Percentiles rank a stretch among this genome's conserved stretches.
Conservation (phyloP, 2,888 invertebrate species). For the Muschampia plurimacula region DNA sequence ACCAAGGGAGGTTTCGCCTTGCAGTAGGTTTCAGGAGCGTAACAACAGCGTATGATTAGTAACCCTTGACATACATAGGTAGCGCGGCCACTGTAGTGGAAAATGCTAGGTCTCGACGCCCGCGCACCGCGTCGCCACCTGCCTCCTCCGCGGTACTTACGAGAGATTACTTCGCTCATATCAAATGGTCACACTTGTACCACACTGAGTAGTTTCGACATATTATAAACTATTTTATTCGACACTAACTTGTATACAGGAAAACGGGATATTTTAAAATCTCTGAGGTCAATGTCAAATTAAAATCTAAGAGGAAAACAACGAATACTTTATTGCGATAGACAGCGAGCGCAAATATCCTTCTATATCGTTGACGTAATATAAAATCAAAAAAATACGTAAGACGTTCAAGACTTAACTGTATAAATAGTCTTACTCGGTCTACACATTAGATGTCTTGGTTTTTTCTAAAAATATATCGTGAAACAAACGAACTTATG, state of each 20-base stretch:
- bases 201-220: background rate
- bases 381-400: background rate
- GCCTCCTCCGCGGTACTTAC: slow-evolving; percentile 54
- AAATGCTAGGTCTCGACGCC: slow-evolving; percentile 76
- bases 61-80: slow-evolving; percentile 80
- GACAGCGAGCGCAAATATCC: background rate
- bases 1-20: slow-evolving; percentile 40
- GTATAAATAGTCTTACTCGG: background rate
- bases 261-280: slow-evolving; percentile 40
- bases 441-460: too few relatives aligned
- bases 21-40: slow-evolving; percentile 69
- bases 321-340: background rate
- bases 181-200: slow-evolving; percentile 5
- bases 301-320: slow-evolving; percentile 25
- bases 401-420: background rate
- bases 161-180: slow-evolving; percentile 39
- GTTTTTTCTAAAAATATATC: too few relatives aligned
- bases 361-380: slow-evolving; percentile 4
- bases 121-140: slow-evolving; percentile 55
- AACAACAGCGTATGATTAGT: slow-evolving; percentile 78
- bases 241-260: slow-evolving; percentile 17
- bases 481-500: background rate
- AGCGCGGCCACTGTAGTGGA: slow-evolving; percentile 78
- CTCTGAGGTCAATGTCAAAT: slow-evolving; percentile 26
- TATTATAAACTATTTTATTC: background rate